Conservation (phyloP, 2,797 vertebrate species). For the Hydrophis major region DNA sequence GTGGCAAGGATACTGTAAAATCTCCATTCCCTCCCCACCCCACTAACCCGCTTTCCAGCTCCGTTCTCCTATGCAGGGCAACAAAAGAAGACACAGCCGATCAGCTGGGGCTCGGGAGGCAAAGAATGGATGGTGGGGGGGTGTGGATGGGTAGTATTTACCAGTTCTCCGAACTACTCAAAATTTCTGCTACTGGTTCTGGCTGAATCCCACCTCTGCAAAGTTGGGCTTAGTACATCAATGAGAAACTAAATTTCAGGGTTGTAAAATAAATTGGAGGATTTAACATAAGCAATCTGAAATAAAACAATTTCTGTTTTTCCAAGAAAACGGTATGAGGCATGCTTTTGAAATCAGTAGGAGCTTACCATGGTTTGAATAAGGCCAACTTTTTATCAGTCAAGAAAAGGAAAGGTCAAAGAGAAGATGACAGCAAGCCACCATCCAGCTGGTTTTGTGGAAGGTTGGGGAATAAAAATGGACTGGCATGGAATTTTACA, state of each 20-base stretch:
- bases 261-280: background rate
- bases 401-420: background rate
- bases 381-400: background rate
- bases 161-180: no score
- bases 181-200: no score
- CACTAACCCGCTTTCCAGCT: no score
- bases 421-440: background rate
- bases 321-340: background rate
- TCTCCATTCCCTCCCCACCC: no score
- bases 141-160: no score
- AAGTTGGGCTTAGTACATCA: background rate
- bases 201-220: no score
- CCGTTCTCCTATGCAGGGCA: no score
- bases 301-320: background rate
- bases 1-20: no score
- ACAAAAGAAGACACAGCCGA: no score
- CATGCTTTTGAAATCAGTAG: background rate
- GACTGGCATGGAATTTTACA: background rate
- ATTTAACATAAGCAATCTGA: background rate
- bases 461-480: background rate
- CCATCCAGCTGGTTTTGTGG: background rate
- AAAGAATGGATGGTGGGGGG: no score
- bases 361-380: background rate
- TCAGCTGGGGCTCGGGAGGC: no score
- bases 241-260: background rate